Evolutionary conservation across 2,797 vertebrate species (phyloP), one percentile per base, ranked within the genome.

Genomic region (Phylloscopus collybita): DNA sequence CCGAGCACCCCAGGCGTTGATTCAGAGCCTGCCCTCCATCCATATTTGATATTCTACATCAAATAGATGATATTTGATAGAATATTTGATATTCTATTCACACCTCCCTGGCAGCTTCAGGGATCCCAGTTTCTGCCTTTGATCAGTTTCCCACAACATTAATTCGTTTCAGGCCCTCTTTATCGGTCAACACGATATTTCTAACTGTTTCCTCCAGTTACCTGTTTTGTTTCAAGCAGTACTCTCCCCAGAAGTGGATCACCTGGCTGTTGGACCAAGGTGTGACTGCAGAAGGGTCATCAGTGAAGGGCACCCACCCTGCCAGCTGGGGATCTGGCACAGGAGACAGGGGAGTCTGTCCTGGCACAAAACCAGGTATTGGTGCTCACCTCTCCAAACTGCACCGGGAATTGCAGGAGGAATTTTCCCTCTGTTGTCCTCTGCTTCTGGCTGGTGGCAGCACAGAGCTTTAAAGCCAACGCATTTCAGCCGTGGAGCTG

Each of bases 31-130:
- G 34, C 34, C 60, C 47, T 44, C 60, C 56, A 56, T 45, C 62
- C 34, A 34, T 34, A n/a, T 10, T 92, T 69, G 42, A 30, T 65
- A 91, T 75, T 92, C 90, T 12, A 5, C 26, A 34, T 34, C 34
- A 34, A 34, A 34, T 34, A 34, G 34, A 34, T 34, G 34, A 34
- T 34, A 34, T 34, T 34, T 34, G 34, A 34, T 34, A 34, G 34
- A 34, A 34, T 34, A n/a, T 10, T 92, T 69, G 42, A 30, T 65
- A 91, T 75, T 92, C 90, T 12, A 5, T 29, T 69, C 92, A 86
- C 6, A 7, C 66, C 26, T 49, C 91, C 64, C 86, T 95, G 92
- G 92, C 92, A 88, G 88, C 62, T 86, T 83, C 69, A 64, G 15
- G 86, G 57, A 80, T 50, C 45, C 15, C 3, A 15, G 29, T 79